Evolutionary conservation across 2,888 invertebrate genomes (phyloP).

Genomic region (Tethea ocularis): DNA sequence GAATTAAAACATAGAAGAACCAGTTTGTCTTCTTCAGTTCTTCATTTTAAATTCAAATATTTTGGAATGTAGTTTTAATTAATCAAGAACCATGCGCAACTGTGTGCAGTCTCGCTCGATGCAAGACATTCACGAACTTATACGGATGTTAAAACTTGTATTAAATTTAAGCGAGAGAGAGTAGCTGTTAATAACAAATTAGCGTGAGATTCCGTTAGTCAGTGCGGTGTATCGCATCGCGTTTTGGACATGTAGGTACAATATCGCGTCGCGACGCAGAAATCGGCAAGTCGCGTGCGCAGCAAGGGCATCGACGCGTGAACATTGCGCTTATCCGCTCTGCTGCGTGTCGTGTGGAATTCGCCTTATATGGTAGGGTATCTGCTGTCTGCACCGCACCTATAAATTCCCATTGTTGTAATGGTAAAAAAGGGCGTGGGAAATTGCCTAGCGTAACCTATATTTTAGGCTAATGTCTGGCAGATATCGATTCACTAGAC

Average conservation of each 20-base stretch:
- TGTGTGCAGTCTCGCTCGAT: slow-evolving; percentile 20
- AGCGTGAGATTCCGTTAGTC: slow-evolving; percentile 44
- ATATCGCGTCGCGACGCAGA: slow-evolving; percentile 34
- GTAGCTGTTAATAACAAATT: slow-evolving; percentile 47
- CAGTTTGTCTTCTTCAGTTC: slow-evolving; percentile 13
- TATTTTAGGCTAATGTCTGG: slow-evolving; percentile 37
- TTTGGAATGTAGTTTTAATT: slow-evolving; percentile 20
- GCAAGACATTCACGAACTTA: slow-evolving; percentile 22
- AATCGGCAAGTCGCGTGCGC: slow-evolving; percentile 35
- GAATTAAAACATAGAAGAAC: too few relatives aligned
- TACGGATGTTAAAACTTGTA: slow-evolving; percentile 26
- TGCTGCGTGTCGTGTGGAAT: slow-evolving; percentile 60
- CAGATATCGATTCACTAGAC: slow-evolving; percentile 19
- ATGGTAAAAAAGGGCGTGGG: slow-evolving; percentile 57
- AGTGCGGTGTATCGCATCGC: slow-evolving; percentile 28
- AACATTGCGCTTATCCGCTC: slow-evolving; percentile 55
- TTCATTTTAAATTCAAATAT: slow-evolving; percentile 19
- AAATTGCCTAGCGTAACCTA: slow-evolving; percentile 54
- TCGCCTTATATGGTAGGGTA: slow-evolving; percentile 72
- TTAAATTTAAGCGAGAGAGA: slow-evolving; percentile 39
- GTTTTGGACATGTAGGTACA: slow-evolving; percentile 24
- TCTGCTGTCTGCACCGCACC: slow-evolving; percentile 44
- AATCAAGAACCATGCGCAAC: slow-evolving; percentile 22
- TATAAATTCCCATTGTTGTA: slow-evolving; percentile 44
- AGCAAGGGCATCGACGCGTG: slow-evolving; percentile 42